Evolutionary conservation across 2,888 invertebrate genomes (phyloP), one percentile per base, ranked within the genome.

Genomic region (Nesidiocoris tenuis): DNA sequence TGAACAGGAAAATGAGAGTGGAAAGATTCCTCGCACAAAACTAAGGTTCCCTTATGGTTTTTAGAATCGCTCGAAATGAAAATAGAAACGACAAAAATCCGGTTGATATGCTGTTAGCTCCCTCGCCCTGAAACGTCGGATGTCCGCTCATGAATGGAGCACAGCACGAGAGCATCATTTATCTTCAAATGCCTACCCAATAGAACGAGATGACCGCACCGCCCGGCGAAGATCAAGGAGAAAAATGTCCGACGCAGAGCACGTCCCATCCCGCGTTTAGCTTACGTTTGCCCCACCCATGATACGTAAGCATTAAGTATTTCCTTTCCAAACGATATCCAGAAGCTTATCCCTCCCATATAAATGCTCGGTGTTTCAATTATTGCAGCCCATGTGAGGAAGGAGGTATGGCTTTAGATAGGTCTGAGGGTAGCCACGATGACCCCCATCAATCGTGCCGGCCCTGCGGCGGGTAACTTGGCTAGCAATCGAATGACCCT

Each of bases 101-200:
- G n/a, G n/a, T n/a, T n/a, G n/a, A n/a, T n/a, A n/a, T n/a, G n/a
- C n/a, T n/a, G n/a, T n/a, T n/a, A n/a, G n/a, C n/a, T n/a, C n/a
- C n/a, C n/a, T n/a, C n/a, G n/a, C n/a, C n/a, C 39, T 39, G 12
- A 39, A 39, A 7, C 39, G 39, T 7, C 3, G 39, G 12, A 7
- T 39, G 39, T 39, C 39, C 5, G 3, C 39, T 39, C 39, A 39
- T 39, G 39, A 39, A 39, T 39, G 39, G 3, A 12, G 12, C 39
- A 39, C 39, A 39, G 12, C 39, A 39, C 39, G 12, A 19, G 3
- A 18, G 21, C 61, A 19, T 61, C 61, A 21, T 61, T 61, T 61
- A 61, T 61, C 19, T 61, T 61, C 19, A 21, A 61, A 61, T 16
- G 9, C 61, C 61, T 61, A 12, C 61, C 19, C 59, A 19, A 22